phyloP scores from a whole-genome alignment of 2,888 invertebrate species.

The Oscheius sp. region DNA sequence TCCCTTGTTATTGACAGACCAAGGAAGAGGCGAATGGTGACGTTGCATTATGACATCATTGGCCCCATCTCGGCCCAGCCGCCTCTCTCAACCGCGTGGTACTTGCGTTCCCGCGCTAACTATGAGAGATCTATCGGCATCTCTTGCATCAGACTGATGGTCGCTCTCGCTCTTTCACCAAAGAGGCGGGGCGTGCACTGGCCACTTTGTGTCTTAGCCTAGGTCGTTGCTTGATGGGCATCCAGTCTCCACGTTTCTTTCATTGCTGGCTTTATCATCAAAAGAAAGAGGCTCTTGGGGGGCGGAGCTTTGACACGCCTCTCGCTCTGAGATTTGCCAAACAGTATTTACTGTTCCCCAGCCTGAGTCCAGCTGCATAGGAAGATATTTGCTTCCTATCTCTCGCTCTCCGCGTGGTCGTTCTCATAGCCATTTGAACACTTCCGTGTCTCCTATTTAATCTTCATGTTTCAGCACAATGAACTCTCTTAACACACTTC shows the following conservation, averaged over 20 bases:
- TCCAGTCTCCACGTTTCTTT: neutral
- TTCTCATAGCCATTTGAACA: neutral
- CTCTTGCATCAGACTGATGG: slow-evolving; percentile 39
- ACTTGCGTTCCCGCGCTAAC: slow-evolving; percentile 8
- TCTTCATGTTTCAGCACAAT: slow-evolving; percentile 4
- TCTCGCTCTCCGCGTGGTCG: slow-evolving; percentile 19
- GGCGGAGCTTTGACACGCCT: neutral
- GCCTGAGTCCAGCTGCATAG: neutral
- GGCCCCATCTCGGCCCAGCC: too few relatives aligned
- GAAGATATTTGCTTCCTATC: slow-evolving; percentile 7
- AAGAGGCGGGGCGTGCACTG: slow-evolving; percentile 27
- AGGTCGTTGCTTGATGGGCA: too few relatives aligned
- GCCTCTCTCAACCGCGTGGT: neutral
- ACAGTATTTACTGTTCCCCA: slow-evolving; percentile 16
- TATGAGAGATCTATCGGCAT: slow-evolving; percentile 23
- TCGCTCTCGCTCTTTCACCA: neutral
- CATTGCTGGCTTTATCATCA: neutral
- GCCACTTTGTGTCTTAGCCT: slow-evolving; percentile 29
- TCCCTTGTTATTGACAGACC: neutral
- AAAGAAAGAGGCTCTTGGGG: neutral
- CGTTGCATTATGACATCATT: slow-evolving; percentile 20
- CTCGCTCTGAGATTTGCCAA: neutral
- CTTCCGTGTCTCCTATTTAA: neutral
- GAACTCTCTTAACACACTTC: slow-evolving; percentile 25
- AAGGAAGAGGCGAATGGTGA: slow-evolving; percentile 3